Conservation (phyloP, 2,888 invertebrate species). For the Hybos culiciformis region DNA sequence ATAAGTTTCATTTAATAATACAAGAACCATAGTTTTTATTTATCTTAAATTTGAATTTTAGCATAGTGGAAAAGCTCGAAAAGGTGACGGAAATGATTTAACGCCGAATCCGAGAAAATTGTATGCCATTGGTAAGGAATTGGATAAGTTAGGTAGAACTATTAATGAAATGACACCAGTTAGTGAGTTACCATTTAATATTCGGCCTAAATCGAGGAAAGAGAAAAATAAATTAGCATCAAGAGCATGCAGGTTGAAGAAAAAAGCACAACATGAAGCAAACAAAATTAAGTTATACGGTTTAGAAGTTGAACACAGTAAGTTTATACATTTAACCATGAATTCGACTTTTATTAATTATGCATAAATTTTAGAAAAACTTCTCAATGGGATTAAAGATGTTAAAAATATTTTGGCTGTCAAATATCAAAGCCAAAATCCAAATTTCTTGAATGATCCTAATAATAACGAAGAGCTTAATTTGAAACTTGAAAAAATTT, state of each 20-base stretch:
- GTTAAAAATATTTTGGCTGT: conserved; percentile 58
- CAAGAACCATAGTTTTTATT: neutral
- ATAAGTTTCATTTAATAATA: neutral
- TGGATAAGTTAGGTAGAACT: conserved; percentile 77
- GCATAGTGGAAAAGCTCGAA: conserved; percentile 74
- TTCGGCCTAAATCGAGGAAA: conserved; percentile 83
- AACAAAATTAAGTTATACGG: conserved; percentile 93
- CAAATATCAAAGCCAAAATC: conserved; percentile 37
- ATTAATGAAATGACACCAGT: conserved; percentile 96
- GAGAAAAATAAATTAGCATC: conserved; percentile 97
- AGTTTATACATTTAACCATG: conserved; percentile 34
- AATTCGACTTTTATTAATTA: conserved; percentile 7
- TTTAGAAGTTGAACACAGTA: conserved; percentile 87
- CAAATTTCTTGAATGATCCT: neutral
- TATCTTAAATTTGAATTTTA: conserved; percentile 14
- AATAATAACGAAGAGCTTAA: conserved; percentile 50
- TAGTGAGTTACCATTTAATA: conserved; percentile 79
- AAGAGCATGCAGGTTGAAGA: conserved; percentile 90
- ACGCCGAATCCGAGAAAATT: conserved; percentile 90
- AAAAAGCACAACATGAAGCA: conserved; percentile 98
- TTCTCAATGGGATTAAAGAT: conserved; percentile 63
- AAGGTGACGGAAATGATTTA: conserved; percentile 95
- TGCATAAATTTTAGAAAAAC: conserved; percentile 44
- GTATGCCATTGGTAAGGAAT: conserved; percentile 77
- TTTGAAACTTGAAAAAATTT: conserved; percentile 54